These are phyloP conservation scores for Anguilla pacifica DNA, from an alignment of 2,797 vertebrate genomes.

Conservation along the genomic window DNA sequence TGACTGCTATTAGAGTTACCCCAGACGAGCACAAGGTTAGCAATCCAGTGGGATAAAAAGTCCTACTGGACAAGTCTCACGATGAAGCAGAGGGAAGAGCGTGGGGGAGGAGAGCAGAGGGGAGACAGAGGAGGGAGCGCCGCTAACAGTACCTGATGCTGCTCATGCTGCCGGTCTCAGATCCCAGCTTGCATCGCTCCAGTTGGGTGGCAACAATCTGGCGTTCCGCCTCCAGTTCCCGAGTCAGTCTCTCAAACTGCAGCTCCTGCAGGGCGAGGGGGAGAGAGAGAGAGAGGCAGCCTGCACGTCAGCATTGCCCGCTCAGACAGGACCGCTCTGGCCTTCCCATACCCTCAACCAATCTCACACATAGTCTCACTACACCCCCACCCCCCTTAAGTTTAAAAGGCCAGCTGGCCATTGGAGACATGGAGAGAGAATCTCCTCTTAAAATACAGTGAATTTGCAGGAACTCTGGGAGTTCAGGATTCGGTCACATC, in stretches of 20 bases:
- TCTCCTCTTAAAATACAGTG: neutral
- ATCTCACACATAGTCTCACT: neutral
- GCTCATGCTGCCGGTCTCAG: conserved; percentile 96
- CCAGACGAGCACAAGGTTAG: neutral
- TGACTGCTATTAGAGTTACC: neutral
- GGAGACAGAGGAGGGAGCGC: neutral
- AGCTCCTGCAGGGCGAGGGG: conserved; percentile 81
- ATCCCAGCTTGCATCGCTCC: conserved; percentile 98
- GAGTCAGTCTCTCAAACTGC: conserved; percentile 96
- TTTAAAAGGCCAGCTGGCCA: neutral
- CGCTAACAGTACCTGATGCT: conserved; percentile 85
- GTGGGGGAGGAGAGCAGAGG: neutral
- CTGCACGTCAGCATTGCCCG: neutral
- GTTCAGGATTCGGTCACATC: conserved; percentile 2
- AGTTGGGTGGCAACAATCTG: conserved; percentile 97
- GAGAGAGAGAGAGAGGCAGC: neutral
- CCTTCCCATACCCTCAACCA: neutral
- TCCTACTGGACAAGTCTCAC: neutral
- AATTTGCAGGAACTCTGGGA: neutral
- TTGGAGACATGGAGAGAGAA: neutral
- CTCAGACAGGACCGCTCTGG: neutral
- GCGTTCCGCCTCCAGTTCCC: conserved; percentile 96
- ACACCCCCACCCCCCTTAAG: neutral
- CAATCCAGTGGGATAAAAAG: neutral
- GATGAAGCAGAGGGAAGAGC: neutral